Percentiles rank a stretch among this genome's conserved stretches.
Conservation (phyloP, 2,113 vertebrate species). For the Emydura subglobosa region DNA sequence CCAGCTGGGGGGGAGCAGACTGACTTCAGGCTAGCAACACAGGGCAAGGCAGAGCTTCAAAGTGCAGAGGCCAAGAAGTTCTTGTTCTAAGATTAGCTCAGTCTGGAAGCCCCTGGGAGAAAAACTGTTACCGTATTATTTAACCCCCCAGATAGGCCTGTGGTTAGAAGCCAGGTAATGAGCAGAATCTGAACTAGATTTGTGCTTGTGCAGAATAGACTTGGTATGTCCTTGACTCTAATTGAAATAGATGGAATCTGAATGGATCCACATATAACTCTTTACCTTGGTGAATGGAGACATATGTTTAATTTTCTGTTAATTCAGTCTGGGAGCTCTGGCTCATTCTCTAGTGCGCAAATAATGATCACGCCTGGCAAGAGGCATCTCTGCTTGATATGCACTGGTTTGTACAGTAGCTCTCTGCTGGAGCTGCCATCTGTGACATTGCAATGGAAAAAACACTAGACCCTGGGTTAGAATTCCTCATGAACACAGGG, state of each 20-base stretch:
- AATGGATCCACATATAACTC: neutral
- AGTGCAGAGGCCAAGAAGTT: neutral
- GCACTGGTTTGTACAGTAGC: neutral
- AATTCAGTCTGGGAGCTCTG: constrained; percentile 38
- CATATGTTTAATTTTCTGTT: constrained; percentile 66
- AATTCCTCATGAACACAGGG: neutral
- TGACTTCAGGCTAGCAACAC: neutral
- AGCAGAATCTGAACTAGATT: neutral
- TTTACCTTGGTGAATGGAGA: constrained; percentile 56
- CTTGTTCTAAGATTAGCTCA: neutral
- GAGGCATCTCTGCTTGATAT: neutral
- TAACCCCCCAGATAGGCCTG: neutral
- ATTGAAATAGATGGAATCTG: constrained; percentile 44
- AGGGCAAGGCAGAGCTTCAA: neutral
- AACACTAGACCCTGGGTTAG: neutral
- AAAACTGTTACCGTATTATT: neutral
- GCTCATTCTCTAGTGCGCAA: rapidly evolving
- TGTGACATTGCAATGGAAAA: rapidly evolving
- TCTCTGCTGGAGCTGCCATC: neutral
- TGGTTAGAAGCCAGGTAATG: too few relatives aligned
- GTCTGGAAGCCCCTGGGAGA: neutral
- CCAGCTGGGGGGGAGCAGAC: neutral
- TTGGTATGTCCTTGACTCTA: neutral
- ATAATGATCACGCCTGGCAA: neutral
- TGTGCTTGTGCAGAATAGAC: rapidly evolving